Evolutionary conservation across 2,888 invertebrate genomes (phyloP), one percentile per base, ranked within the genome.

Genomic region (Ophion ventricosus): DNA sequence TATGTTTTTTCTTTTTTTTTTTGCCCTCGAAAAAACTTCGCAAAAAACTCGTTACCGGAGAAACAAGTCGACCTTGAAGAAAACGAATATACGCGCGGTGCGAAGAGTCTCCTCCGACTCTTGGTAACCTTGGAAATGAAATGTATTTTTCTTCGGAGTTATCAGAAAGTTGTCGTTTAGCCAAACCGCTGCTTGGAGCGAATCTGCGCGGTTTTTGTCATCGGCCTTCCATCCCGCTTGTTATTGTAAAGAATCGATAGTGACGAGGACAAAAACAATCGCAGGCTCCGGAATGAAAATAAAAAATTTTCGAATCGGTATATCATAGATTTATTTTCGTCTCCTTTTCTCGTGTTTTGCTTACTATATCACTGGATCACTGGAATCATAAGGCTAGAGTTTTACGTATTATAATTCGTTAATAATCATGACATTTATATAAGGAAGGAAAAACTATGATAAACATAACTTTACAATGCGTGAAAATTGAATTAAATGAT

Each of bases 391-490:
- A 83, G 76, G 80, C 81, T 83, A 82, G 49, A 49, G 76, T 83
- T 69, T 67, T 72, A 82, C 74, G 43, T 84, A 75, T 67, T 73
- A 75, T 81, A 69, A 78, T 75, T 84, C 64, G 63, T 83, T 67
- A 70, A 73, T 59, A n/a, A 84, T 76, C 49, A 83, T 78, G 64
- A 84, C 63, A 80, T 61, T 84, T 69, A 78, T 84, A 85, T 75
- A 69, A 75, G 76, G 56, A 67, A n/a, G 29, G 25, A 26, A 49
- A 73, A 84, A 79, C 66, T 59, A 57, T 78, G 72, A 80, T 57
- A 57, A 82, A 86, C 70, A 80, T 73, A 85, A 80, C 67, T 83
- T 84, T 80, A 86, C 85, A 84, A 84, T 87, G 80, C 75, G 72
- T 76, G 77, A 76, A 57, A 72, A 82, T 72, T 77, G 67, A 69